Percentiles rank a stretch among this genome's conserved stretches.
These are phyloP conservation scores for Pangasius sanitwongsei DNA, from an alignment of 2,797 vertebrate genomes.

Conservation along the genomic window DNA sequence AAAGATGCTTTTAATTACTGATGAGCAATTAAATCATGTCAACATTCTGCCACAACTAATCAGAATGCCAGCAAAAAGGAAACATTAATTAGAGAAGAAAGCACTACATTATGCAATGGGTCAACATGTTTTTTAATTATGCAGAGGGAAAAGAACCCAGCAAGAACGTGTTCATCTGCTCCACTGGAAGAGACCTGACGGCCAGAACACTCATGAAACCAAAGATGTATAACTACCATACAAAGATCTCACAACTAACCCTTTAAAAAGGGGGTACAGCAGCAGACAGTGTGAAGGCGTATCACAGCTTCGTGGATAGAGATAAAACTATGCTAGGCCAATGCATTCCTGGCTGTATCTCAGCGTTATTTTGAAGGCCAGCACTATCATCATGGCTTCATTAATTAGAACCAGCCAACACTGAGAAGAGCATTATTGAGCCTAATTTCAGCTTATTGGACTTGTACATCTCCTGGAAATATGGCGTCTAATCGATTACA, in stretches of 20 bases:
- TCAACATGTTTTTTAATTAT: neutral
- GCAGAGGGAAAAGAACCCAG: neutral
- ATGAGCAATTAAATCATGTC: slow-evolving; percentile 51
- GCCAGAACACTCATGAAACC: neutral
- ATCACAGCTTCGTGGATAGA: neutral
- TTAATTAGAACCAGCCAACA: slow-evolving; percentile 1
- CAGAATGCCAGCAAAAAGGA: slow-evolving; percentile 35
- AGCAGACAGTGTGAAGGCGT: neutral
- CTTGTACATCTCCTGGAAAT: neutral
- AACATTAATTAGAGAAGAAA: slow-evolving; percentile 48
- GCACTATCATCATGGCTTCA: neutral
- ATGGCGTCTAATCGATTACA: neutral
- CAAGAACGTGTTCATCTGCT: neutral
- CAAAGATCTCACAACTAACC: neutral
- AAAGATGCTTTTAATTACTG: slow-evolving; percentile 47
- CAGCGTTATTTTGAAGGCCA: neutral
- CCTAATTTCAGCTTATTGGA: neutral
- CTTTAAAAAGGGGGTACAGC: no score
- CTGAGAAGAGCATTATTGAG: neutral
- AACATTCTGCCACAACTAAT: slow-evolving; percentile 45
- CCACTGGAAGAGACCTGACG: neutral
- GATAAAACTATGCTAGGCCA: neutral
- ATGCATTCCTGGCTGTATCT: neutral
- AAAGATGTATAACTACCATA: neutral
- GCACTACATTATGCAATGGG: slow-evolving; percentile 9